Percentiles rank a stretch among this genome's conserved stretches.
Evolutionary conservation across 1,140 invertebrate genomes (phyloP).

Genomic region (Piezodorus guildinii): DNA sequence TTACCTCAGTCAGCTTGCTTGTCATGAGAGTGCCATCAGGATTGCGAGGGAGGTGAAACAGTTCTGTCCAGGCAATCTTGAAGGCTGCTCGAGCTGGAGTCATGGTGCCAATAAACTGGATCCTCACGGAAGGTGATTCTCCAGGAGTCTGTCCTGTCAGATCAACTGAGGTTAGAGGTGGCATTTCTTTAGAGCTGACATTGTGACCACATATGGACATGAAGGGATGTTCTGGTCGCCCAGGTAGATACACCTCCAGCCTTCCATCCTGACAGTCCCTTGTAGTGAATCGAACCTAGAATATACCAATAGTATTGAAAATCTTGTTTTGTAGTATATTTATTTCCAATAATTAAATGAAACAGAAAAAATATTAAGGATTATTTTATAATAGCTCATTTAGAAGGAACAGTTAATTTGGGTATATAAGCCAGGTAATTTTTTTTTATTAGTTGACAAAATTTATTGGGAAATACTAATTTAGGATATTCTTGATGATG

Average conservation of each 20-base stretch:
- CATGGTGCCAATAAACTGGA: slow-evolving; percentile 57
- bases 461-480: too few relatives aligned
- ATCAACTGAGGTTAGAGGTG: slow-evolving; percentile 62
- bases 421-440: too few relatives aligned
- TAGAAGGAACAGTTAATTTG: too few relatives aligned
- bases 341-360: too few relatives aligned
- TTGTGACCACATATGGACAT: slow-evolving; percentile 72
- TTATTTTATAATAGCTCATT: too few relatives aligned
- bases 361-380: too few relatives aligned
- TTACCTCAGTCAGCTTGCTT: slow-evolving; percentile 48
- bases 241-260: slow-evolving; percentile 66
- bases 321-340: too few relatives aligned
- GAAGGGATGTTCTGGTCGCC: slow-evolving; percentile 47
- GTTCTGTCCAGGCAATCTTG: slow-evolving; percentile 77
- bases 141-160: slow-evolving; percentile 43
- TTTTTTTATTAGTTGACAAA: too few relatives aligned
- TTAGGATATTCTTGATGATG: too few relatives aligned
- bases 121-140: slow-evolving; percentile 41
- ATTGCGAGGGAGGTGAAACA: slow-evolving; percentile 74
- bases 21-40: slow-evolving; percentile 65
- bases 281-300: slow-evolving; percentile 50
- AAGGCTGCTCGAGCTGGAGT: slow-evolving; percentile 69
- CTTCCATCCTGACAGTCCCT: slow-evolving; percentile 70
- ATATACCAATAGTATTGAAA: not conserved
- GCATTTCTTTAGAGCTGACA: slow-evolving; percentile 60